Evolutionary conservation across 1,140 invertebrate genomes (phyloP).

Genomic region (Ectropis grisescens): DNA sequence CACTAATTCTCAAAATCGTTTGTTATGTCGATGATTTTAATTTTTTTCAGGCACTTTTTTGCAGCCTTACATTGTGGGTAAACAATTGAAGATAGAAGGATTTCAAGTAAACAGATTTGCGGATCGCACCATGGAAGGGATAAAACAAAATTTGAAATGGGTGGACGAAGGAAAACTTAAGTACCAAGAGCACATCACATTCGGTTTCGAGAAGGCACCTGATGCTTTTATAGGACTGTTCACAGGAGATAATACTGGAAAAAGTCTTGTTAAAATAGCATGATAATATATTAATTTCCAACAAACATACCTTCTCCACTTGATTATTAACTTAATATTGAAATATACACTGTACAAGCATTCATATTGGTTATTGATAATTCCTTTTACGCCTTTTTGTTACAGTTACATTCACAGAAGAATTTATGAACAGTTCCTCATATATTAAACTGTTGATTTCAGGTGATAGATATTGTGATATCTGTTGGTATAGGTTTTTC

Average conservation of each 20-base stretch:
- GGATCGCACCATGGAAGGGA: slow-evolving; percentile 68
- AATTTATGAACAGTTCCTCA: slow-evolving; percentile 55
- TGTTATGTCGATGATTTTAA: no score
- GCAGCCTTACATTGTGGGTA: slow-evolving; percentile 65
- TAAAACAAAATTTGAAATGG: slow-evolving; percentile 72
- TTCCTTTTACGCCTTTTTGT: no score
- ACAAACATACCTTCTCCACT: slow-evolving; percentile 15
- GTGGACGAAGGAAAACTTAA: slow-evolving; percentile 73
- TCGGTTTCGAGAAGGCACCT: slow-evolving; percentile 77
- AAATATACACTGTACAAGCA: no score
- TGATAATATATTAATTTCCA: neutral
- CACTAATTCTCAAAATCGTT: no score
- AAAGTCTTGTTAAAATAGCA: slow-evolving; percentile 72
- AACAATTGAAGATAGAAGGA: slow-evolving; percentile 74
- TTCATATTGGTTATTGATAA: no score
- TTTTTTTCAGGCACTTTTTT: slow-evolving; percentile 49
- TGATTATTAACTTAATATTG: no score
- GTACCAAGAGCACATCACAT: slow-evolving; percentile 72
- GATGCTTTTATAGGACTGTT: slow-evolving; percentile 75
- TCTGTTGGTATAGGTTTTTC: slow-evolving; percentile 40
- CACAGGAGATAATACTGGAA: slow-evolving; percentile 74
- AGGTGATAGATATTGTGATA: slow-evolving; percentile 46
- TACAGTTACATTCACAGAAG: no score
- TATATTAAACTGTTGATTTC: slow-evolving; percentile 40
- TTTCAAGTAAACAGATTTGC: slow-evolving; percentile 70